Evolutionary conservation across 2,888 invertebrate species (phyloP), one percentile per base, ranked within the genome.

Genomic region (Poecilobothrus nobilitatus): DNA sequence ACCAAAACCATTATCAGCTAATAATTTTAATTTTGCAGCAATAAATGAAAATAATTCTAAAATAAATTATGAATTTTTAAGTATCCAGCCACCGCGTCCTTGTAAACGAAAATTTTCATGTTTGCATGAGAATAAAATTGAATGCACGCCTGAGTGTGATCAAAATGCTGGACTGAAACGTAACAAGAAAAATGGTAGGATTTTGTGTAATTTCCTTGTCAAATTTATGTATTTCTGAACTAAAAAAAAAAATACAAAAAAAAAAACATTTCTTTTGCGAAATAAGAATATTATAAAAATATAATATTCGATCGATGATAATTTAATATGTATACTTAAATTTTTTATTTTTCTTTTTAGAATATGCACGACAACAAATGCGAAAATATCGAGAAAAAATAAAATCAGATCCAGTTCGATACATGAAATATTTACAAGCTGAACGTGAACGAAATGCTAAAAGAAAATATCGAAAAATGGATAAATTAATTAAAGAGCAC

Each of bases 291-390:
- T n/a, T n/a, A n/a, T n/a, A n/a, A n/a, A n/a, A n/a, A n/a, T n/a
- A n/a, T n/a, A n/a, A n/a, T n/a, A n/a, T n/a, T n/a, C n/a, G n/a
- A n/a, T n/a, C n/a, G n/a, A n/a, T n/a, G n/a, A n/a, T n/a, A n/a
- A n/a, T n/a, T n/a, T n/a, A n/a, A n/a, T n/a, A n/a, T n/a, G n/a
- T n/a, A n/a, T n/a, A n/a, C n/a, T n/a, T n/a, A n/a, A n/a, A n/a
- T n/a, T n/a, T n/a, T 37, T 37, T 22, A 21, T 15, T 63, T 21
- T 63, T 63, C 9, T 21, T 10, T 22, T 22, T 10, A 22, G 65
- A 65, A 65, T 65, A 65, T 37, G 65, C 65, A 9, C n/a, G 65
- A 10, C 65, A 37, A 34, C 65, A 65, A 37, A 65, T 65, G 65
- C 18, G 33, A 20, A 65, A 34, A 33, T 65, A 65, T 65, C 65